Evolutionary conservation across 2,797 vertebrate species (phyloP).

Genomic region (Myotis myotis): DNA sequence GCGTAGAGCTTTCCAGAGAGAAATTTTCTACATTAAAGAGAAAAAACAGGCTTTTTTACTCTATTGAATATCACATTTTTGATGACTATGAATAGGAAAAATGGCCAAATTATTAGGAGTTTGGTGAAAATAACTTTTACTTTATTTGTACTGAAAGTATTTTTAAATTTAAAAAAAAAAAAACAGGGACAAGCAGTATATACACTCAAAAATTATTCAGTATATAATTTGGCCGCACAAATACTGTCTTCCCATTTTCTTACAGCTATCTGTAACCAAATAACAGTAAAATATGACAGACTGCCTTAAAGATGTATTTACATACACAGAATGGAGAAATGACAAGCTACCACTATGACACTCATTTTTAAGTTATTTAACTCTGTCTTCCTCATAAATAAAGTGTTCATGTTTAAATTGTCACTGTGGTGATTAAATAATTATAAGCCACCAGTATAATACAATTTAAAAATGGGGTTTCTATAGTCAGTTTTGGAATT

Average conservation of each 20-base stretch:
- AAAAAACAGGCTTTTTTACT: background rate
- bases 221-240: slow-evolving; percentile 6
- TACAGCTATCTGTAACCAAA: background rate
- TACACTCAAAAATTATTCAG: background rate
- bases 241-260: background rate
- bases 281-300: background rate
- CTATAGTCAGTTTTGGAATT: background rate
- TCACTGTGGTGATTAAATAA: slow-evolving; percentile 26
- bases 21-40: background rate
- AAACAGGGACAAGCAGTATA: background rate
- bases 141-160: background rate
- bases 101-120: background rate
- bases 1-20: background rate
- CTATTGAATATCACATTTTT: background rate
- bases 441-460: slow-evolving; percentile 3
- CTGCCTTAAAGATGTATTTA: background rate
- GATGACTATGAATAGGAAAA: slow-evolving; percentile 19
- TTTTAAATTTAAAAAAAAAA: background rate
- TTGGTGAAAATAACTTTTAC: background rate
- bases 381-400: background rate
- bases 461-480: background rate
- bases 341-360: background rate
- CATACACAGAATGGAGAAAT: background rate
- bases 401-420: background rate
- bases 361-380: slow-evolving; percentile 17